Base-by-base conservation (phyloP, 2,797 vertebrate species). In the Galagoides demidoff region DNA sequence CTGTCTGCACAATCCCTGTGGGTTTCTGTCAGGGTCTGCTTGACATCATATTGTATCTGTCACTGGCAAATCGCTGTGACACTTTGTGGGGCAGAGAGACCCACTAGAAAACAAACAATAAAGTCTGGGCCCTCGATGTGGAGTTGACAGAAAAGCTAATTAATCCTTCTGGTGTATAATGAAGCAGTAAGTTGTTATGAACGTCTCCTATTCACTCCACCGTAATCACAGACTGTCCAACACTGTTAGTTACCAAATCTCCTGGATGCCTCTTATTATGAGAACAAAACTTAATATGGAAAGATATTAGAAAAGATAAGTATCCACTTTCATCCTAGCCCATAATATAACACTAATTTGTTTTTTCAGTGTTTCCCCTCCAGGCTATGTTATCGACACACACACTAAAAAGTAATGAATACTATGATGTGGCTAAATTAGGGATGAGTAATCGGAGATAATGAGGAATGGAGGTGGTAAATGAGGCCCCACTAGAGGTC, bases 251-350 rank as follows among this genome's bases (percentile, higher is more conserved):
- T 45, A 83, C 17, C 43, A 1, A 49, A 34, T 86, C 71, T 82
- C 27, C 76, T 85, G 25, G 64, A 59, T 84, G 76, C 23, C 73
- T 87, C 52, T 94, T 84, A 78, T 55, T 77, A 85, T 78, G 71
- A 91, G 87, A 94, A 89, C n/a, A 85, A 27, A 79, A 81, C 12
- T 61, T 61, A 66, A 82, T 19, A 66, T 59, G 57, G 73, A 66
- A 82, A 52, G 37, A 85, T 85, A 66, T 31, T 39, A 90, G 74
- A 71, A 84, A 81, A 82, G 12, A 45, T 79, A 92, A 76, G 19
- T 22, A 91, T 90, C 82, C 29, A 43, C 29, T 20, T 95, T 20
- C 27, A 74, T 59, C 19, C 27, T 10, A 70, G 85, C 37, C 23
- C 4, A 0, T 14, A 73, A 83, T 17, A 59, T 19, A 77, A 89